Conservation (phyloP, 2,888 invertebrate species). For the Hydropsyche betteni region DNA sequence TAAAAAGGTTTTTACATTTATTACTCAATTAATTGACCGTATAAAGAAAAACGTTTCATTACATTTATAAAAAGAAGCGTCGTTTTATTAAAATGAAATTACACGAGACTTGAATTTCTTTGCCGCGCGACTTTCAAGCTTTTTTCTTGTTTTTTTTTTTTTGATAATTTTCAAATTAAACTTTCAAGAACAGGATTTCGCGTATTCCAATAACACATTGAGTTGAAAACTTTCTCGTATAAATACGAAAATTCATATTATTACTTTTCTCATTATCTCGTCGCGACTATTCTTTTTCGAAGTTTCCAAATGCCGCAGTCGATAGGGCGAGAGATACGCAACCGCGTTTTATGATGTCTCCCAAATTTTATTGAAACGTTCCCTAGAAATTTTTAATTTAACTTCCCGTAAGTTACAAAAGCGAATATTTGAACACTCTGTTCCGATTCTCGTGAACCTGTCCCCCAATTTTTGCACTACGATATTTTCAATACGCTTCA, state of each 20-base stretch:
- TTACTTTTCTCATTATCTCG: conserved; percentile 31
- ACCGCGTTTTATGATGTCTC: background rate
- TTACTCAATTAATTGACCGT: too few species aligned
- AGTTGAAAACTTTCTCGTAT: conserved; percentile 13
- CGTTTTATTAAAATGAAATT: too few species aligned
- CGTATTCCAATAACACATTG: conserved; percentile 18
- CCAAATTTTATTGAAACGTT: background rate
- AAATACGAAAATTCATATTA: conserved; percentile 4
- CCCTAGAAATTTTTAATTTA: background rate
- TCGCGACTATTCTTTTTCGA: conserved; percentile 21
- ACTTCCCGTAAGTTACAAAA: too few species aligned
- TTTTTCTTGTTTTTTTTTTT: conserved; percentile 1
- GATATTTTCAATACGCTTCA: too few species aligned
- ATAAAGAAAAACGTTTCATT: too few species aligned
- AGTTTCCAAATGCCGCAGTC: conserved; percentile 5
- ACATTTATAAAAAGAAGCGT: too few species aligned
- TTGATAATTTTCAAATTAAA: conserved; percentile 19
- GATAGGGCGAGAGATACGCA: background rate
- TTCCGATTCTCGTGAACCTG: too few species aligned
- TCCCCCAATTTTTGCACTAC: too few species aligned
- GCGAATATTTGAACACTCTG: too few species aligned
- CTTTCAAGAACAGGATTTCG: background rate
- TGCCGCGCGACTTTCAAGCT: background rate
- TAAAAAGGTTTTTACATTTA: too few species aligned
- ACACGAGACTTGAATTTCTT: too few species aligned